These are phyloP conservation scores for Furnarius figulus DNA, from an alignment of 2,113 vertebrate species.

Conservation along the genomic window DNA sequence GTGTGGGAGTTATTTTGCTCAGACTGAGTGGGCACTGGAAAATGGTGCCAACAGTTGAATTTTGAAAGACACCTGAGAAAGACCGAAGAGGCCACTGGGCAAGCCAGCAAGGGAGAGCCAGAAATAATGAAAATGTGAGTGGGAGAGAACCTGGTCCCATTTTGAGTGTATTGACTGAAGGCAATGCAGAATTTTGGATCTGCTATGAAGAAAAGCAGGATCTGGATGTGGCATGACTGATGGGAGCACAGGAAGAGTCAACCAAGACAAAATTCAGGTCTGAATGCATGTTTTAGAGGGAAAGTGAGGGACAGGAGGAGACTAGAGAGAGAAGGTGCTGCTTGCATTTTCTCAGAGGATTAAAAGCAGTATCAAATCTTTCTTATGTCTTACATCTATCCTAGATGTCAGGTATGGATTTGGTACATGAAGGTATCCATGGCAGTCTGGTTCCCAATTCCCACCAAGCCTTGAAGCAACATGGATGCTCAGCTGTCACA, in stretches of 20 bases:
- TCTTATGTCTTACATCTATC: not conserved
- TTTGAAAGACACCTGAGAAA: not conserved
- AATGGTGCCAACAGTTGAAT: not conserved
- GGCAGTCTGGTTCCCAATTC: not conserved
- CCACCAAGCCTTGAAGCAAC: not conserved
- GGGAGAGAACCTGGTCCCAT: not conserved
- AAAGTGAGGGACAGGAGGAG: not conserved
- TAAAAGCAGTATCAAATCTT: not conserved
- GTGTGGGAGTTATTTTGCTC: conserved; percentile 17
- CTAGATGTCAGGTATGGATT: not conserved
- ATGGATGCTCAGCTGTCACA: not conserved
- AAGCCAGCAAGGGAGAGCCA: not conserved
- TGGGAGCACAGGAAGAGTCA: not conserved
- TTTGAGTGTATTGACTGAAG: not conserved
- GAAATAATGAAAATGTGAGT: not conserved
- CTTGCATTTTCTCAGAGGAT: not conserved
- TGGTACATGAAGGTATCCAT: not conserved
- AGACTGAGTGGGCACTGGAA: not conserved
- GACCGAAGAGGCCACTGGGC: not conserved
- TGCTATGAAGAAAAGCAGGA: not conserved
- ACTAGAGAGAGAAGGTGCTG: not conserved
- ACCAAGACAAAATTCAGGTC: not conserved
- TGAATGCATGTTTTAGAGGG: not conserved
- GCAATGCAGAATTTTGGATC: not conserved
- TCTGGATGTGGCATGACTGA: not conserved